Evolutionary conservation across 2,113 vertebrate genomes (phyloP).

Genomic region (Solenodon paradoxus): DNA sequence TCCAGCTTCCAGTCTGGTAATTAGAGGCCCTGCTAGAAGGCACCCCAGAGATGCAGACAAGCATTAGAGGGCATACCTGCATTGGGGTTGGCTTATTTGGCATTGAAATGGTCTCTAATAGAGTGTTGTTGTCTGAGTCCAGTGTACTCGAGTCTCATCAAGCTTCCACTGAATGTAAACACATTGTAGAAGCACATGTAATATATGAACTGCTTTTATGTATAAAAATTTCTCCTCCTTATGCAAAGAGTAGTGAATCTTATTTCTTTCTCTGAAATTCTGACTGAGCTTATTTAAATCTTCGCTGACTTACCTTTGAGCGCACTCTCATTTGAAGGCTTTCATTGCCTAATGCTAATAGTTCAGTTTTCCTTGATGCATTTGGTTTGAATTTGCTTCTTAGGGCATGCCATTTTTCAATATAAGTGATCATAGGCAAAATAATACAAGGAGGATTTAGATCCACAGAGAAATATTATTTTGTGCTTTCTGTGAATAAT

Average conservation of each 20-base stretch:
- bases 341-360: constrained; percentile 15
- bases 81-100: background rate
- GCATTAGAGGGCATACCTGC: background rate
- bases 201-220: constrained; percentile 19
- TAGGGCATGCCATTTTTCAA: too few species aligned
- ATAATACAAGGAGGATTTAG: too few species aligned
- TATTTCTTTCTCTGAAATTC: constrained; percentile 43
- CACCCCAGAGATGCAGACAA: background rate
- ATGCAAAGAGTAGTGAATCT: constrained; percentile 42
- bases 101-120: background rate
- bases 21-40: background rate
- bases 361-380: background rate
- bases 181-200: background rate
- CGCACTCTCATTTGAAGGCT: constrained; percentile 17
- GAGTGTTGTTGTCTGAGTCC: background rate
- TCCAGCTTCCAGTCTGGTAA: background rate
- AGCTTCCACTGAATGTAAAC: background rate
- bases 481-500: too few species aligned
- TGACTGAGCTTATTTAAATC: constrained; percentile 52
- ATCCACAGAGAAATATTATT: too few species aligned
- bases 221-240: constrained; percentile 35
- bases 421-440: too few species aligned
- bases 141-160: background rate
- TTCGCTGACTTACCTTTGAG: constrained; percentile 35
- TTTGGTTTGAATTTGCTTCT: too few species aligned